Conservation (phyloP, 1,140 invertebrate species). For the Grapholita molesta region DNA sequence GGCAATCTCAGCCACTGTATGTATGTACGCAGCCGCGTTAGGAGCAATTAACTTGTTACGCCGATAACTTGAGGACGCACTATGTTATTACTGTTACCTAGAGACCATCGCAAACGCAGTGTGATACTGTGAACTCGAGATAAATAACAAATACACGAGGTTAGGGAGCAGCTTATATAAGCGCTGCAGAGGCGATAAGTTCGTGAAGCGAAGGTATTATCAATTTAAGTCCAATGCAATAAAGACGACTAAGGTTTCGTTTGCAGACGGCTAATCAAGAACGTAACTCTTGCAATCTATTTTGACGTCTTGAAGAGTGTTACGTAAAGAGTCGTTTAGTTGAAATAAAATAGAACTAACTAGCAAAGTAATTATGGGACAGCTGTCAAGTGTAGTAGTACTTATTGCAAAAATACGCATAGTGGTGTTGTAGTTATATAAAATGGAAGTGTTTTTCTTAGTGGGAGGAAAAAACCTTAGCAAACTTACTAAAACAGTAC, state of each 20-base stretch:
- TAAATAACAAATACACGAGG: background rate
- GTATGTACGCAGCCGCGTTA: background rate
- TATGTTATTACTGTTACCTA: background rate
- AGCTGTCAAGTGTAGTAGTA: background rate
- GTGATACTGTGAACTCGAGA: background rate
- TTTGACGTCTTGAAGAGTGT: background rate
- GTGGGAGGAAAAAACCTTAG: background rate
- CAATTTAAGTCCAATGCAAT: background rate
- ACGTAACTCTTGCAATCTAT: background rate
- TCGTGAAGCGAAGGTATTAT: background rate
- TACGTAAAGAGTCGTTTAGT: background rate
- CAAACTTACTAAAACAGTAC: background rate
- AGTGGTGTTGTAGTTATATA: background rate
- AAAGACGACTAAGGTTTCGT: conserved; percentile 1
- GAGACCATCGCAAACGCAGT: background rate
- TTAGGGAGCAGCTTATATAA: background rate
- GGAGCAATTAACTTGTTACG: conserved; percentile 6
- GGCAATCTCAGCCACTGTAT: background rate
- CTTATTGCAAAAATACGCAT: background rate
- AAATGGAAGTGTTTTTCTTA: background rate
- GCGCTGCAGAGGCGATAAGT: background rate
- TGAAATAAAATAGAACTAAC: background rate
- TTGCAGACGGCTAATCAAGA: background rate
- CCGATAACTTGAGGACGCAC: background rate
- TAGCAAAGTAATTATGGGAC: background rate